A percentile compares a stretch with the other conserved stretches of the same genome.
Evolutionary conservation across 2,888 invertebrate species (phyloP).

Genomic region (Hylaea fasciaria): DNA sequence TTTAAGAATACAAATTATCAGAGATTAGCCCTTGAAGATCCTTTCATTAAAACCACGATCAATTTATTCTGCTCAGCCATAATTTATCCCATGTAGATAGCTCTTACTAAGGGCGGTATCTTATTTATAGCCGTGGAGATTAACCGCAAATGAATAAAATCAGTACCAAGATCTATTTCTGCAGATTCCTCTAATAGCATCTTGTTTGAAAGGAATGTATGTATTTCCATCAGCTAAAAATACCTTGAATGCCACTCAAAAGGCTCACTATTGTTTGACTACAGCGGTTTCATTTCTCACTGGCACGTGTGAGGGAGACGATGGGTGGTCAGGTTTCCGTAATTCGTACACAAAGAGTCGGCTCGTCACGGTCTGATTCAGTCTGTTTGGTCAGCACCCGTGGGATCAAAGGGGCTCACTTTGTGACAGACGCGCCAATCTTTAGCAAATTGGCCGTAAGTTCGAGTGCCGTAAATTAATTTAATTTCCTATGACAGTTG

Average conservation of each 20-base stretch:
- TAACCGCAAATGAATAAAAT: conserved; percentile 14
- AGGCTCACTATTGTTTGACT: background rate
- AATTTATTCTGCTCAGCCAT: background rate
- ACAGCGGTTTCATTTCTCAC: background rate
- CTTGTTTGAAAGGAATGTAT: conserved; percentile 1
- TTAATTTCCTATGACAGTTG: conserved; percentile 4
- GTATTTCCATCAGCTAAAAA: background rate
- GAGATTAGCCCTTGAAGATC: conserved; percentile 1
- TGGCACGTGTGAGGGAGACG: conserved; percentile 7
- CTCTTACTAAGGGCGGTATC: conserved; percentile 9
- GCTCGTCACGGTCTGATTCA: conserved; percentile 24
- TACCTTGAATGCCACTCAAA: conserved; percentile 5
- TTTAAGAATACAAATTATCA: conserved; percentile 1
- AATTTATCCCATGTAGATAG: conserved; percentile 11
- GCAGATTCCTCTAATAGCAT: conserved; percentile 1
- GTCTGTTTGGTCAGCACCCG: conserved; percentile 15
- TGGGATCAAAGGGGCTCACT: conserved; percentile 18
- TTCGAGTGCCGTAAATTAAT: conserved; percentile 9
- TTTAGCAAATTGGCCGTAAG: conserved; percentile 1
- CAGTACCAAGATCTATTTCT: conserved; percentile 2
- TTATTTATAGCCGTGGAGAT: conserved; percentile 16
- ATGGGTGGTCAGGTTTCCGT: conserved; percentile 8
- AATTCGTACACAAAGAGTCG: conserved; percentile 23
- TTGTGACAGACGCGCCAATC: conserved; percentile 6
- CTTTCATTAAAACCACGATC: conserved; percentile 9